Conservation (phyloP, 2,888 invertebrate species). For the Salticus scenicus region DNA sequence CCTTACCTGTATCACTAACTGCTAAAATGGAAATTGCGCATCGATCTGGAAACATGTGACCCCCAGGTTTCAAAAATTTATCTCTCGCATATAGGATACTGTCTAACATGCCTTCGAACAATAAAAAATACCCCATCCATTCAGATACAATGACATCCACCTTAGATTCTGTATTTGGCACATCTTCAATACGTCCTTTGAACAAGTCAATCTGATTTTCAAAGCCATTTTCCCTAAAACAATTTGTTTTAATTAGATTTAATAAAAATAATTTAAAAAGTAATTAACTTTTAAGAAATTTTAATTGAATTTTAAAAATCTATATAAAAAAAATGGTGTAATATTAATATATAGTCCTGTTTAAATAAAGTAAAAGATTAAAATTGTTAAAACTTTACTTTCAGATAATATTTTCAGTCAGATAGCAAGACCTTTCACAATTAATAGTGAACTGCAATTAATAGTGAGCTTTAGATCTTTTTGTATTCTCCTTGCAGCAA, state of each 20-base stretch:
- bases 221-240: slow-evolving; percentile 83
- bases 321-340: too few relatives aligned
- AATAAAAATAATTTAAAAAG: slow-evolving; percentile 12
- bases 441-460: too few relatives aligned
- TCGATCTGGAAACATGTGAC: slow-evolving; percentile 87
- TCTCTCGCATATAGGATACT: slow-evolving; percentile 93
- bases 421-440: too few relatives aligned
- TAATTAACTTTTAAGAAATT: not conserved
- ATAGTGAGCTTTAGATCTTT: too few relatives aligned
- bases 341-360: too few relatives aligned
- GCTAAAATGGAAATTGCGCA: slow-evolving; percentile 89
- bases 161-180: slow-evolving; percentile 83
- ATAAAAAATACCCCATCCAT: slow-evolving; percentile 98
- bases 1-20: slow-evolving; percentile 82
- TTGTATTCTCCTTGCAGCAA: too few relatives aligned
- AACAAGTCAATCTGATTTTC: slow-evolving; percentile 84
- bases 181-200: slow-evolving; percentile 91
- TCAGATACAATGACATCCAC: slow-evolving; percentile 96
- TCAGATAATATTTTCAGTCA: too few relatives aligned
- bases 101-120: slow-evolving; percentile 98
- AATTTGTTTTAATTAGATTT: slow-evolving; percentile 26
- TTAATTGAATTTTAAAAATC: not conserved
- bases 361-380: too few relatives aligned
- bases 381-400: too few relatives aligned
- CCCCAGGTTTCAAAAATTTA: slow-evolving; percentile 84